phyloP scores from a whole-genome alignment of 2,888 invertebrate genomes.

The Apotomis capreana region DNA sequence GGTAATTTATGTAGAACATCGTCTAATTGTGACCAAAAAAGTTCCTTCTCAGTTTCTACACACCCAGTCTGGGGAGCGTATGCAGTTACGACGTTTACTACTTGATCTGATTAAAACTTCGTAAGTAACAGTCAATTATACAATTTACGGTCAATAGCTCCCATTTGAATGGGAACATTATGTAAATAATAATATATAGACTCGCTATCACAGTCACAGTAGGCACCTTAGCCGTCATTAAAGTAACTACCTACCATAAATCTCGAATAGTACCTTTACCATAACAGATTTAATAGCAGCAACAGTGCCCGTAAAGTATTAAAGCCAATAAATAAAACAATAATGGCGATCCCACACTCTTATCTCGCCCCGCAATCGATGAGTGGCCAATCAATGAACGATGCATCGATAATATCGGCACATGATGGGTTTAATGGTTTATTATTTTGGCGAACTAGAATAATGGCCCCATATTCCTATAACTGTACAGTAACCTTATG shows the following conservation, averaged over 20 bases:
- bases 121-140: no score
- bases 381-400: constrained; percentile 18
- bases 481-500: constrained; percentile 41
- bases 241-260: background rate
- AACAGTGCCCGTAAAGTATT: background rate
- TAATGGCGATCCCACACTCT: constrained; percentile 12
- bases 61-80: no score
- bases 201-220: no score
- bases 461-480: constrained; percentile 41
- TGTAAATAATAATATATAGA: no score
- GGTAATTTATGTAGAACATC: no score
- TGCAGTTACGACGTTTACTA: no score
- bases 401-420: constrained; percentile 19
- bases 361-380: constrained; percentile 8
- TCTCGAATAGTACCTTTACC: background rate
- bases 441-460: constrained; percentile 40
- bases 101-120: no score
- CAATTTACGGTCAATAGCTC: background rate
- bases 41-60: no score
- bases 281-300: background rate
- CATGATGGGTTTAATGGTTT: constrained; percentile 37
- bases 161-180: background rate
- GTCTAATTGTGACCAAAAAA: no score
- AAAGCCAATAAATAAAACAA: constrained; percentile 10
- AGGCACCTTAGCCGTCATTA: background rate